Conservation (phyloP, 2,888 invertebrate species). For the Phoronis australis region DNA sequence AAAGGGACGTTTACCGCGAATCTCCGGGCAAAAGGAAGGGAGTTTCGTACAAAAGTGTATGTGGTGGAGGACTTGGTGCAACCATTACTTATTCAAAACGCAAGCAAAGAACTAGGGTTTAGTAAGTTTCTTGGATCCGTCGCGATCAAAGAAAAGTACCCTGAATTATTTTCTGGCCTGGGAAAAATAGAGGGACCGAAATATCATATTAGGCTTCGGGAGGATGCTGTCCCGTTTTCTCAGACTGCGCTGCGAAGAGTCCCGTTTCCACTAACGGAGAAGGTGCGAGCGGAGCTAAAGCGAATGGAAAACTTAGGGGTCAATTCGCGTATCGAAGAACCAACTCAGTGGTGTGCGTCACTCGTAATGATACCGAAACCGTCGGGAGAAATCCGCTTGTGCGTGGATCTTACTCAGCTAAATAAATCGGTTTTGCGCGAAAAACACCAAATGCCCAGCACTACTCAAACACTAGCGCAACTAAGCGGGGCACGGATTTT, state of each 20-base stretch:
- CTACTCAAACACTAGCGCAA: constrained; percentile 7
- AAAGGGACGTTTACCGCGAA: too few species aligned
- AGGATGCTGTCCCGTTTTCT: constrained; percentile 27
- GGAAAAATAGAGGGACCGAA: constrained; percentile 14
- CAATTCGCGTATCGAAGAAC: constrained; percentile 29
- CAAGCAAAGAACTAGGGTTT: too few species aligned
- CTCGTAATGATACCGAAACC: constrained; percentile 38
- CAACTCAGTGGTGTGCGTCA: constrained; percentile 42
- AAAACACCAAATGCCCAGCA: constrained; percentile 7
- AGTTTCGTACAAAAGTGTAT: too few species aligned
- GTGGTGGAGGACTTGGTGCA: too few species aligned
- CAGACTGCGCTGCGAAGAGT: constrained; percentile 32
- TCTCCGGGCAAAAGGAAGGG: too few species aligned
- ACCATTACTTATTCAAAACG: too few species aligned
- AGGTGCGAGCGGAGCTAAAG: constrained; percentile 34
- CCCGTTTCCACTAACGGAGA: constrained; percentile 30
- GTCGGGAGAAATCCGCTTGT: constrained; percentile 7
- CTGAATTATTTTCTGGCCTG: constrained; percentile 8
- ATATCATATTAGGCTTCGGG: constrained; percentile 10
- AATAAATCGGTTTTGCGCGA: constrained; percentile 12
- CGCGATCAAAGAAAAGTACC: too few species aligned
- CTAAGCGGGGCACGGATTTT: constrained; percentile 10
- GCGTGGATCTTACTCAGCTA: constrained; percentile 13
- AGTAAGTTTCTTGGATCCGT: too few species aligned
- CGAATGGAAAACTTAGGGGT: constrained; percentile 26